phyloP scores from a whole-genome alignment of 2,113 vertebrate genomes.

The Theristicus caerulescens region DNA sequence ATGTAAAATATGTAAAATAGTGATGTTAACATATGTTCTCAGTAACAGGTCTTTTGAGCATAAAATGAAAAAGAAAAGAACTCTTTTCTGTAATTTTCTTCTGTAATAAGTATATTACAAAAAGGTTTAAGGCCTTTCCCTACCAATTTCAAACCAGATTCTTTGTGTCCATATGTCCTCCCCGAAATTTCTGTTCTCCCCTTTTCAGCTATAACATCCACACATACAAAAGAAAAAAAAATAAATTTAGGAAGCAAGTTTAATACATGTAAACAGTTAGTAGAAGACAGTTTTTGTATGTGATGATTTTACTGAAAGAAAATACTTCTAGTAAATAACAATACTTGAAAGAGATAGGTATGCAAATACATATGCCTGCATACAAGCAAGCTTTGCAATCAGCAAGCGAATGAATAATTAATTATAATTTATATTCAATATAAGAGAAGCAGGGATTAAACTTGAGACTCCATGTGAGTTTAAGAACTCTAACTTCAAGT shows the following conservation, averaged over 20 bases:
- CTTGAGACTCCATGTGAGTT: neutral
- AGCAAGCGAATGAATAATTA: neutral
- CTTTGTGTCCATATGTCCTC: neutral
- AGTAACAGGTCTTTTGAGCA: neutral
- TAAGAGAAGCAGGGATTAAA: neutral
- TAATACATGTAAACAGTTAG: neutral
- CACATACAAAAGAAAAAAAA: neutral
- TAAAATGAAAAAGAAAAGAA: neutral
- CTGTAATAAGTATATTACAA: neutral
- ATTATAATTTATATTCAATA: neutral
- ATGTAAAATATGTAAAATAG: neutral
- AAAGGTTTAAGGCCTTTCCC: neutral
- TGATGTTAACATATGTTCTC: neutral
- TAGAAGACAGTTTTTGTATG: neutral
- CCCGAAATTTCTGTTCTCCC: neutral
- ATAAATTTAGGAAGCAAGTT: neutral
- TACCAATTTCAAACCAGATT: neutral
- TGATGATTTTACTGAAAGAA: neutral
- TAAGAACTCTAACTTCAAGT: neutral
- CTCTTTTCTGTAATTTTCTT: neutral
- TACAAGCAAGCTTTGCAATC: neutral
- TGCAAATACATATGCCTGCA: neutral
- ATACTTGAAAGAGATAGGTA: neutral
- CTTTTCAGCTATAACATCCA: neutral
- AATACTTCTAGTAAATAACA: neutral